Evolutionary conservation across 1,140 invertebrate genomes (phyloP).

Genomic region (Zaprionus camerounensis): DNA sequence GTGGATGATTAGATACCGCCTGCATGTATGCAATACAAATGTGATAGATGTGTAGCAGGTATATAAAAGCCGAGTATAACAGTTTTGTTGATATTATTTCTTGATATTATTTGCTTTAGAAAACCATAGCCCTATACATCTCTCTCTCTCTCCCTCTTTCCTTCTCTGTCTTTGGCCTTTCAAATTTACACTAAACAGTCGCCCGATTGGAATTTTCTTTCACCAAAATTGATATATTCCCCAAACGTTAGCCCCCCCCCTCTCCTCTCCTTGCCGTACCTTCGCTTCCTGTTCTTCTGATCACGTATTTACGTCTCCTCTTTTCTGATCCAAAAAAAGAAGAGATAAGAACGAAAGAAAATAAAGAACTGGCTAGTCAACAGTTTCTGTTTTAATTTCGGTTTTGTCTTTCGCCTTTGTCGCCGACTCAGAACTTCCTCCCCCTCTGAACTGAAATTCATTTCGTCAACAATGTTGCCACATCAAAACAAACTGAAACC

Average conservation of each 20-base stretch:
- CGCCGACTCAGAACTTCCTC: slow-evolving; percentile 6
- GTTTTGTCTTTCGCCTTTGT: slow-evolving; percentile 18
- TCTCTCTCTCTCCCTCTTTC: background rate
- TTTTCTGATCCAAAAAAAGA: slow-evolving; percentile 3
- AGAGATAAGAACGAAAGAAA: slow-evolving; percentile 3
- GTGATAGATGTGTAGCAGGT: no score
- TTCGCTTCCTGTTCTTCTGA: slow-evolving; percentile 18
- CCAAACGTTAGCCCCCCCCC: background rate
- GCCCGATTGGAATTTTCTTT: background rate
- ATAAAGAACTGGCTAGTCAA: slow-evolving; percentile 28
- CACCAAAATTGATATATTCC: slow-evolving; percentile 6
- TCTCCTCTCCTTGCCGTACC: background rate
- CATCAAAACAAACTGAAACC: slow-evolving; percentile 36
- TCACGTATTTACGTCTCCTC: slow-evolving; percentile 24
- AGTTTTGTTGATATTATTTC: no score
- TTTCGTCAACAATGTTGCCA: slow-evolving; percentile 38
- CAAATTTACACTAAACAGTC: background rate
- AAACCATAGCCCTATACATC: background rate
- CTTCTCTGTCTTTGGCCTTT: background rate
- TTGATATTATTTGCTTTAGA: no score
- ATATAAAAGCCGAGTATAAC: no score
- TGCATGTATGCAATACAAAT: no score
- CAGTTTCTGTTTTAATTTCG: slow-evolving; percentile 16
- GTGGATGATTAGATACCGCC: no score
- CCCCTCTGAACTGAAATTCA: slow-evolving; percentile 1